Percentiles rank a stretch among this genome's conserved stretches.
Conservation (phyloP, 2,797 vertebrate species). For the Knipowitschia caucasica region DNA sequence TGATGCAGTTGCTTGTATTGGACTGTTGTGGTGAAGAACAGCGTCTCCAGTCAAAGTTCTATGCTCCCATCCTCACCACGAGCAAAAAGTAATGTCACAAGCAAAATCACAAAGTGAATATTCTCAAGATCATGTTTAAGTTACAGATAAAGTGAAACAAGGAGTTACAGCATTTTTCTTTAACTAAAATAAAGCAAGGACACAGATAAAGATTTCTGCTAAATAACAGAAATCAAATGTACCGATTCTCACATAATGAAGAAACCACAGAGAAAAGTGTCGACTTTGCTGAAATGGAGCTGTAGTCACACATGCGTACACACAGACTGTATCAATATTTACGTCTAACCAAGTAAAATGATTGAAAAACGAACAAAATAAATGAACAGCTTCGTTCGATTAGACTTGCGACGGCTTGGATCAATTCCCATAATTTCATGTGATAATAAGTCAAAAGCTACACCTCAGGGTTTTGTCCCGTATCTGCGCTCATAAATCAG, state of each 20-base stretch:
- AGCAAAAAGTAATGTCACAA: too few species aligned
- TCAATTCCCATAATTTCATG: conserved; percentile 44
- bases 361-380: neutral
- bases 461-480: conserved; percentile 18
- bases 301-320: neutral
- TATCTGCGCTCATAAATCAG: conserved; percentile 50
- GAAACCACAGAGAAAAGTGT: neutral
- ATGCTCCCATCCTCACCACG: too few species aligned
- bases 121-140: too few species aligned
- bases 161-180: too few species aligned
- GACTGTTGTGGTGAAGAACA: too few species aligned
- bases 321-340: conserved; percentile 6
- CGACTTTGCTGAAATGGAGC: conserved; percentile 2
- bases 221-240: neutral
- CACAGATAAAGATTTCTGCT: too few species aligned
- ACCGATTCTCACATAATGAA: too few species aligned
- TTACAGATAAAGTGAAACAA: too few species aligned
- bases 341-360: conserved; percentile 12
- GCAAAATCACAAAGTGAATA: too few species aligned
- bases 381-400: conserved; percentile 26
- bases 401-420: conserved; percentile 23
- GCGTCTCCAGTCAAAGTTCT: too few species aligned
- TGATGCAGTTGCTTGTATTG: too few species aligned
- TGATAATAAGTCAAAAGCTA: conserved; percentile 49
- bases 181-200: too few species aligned